Conservation (phyloP, 1,140 invertebrate species). For the Hylaeus volcanicus region DNA sequence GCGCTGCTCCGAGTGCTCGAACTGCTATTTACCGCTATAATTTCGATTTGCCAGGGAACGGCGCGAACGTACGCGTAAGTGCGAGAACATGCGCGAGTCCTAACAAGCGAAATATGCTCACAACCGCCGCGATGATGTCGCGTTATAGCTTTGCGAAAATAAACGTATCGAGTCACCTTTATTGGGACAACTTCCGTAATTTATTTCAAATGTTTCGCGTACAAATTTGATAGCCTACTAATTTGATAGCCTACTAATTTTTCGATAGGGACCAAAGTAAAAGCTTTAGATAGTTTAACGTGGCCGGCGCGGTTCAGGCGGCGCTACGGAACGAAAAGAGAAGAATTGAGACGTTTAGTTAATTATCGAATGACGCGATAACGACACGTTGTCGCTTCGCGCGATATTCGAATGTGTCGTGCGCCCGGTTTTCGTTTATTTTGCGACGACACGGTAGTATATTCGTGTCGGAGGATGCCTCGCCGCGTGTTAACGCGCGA, state of each 20-base stretch:
- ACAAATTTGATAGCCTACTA: too few relatives aligned
- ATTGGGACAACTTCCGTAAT: too few relatives aligned
- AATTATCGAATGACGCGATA: constrained; percentile 28
- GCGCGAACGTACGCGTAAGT: too few relatives aligned
- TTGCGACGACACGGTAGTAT: constrained; percentile 19
- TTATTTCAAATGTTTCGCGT: too few relatives aligned
- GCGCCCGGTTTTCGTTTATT: background rate
- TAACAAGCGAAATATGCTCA: background rate
- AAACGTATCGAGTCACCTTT: too few relatives aligned
- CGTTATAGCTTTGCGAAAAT: too few relatives aligned
- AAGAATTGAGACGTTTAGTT: constrained; percentile 37
- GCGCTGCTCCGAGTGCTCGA: background rate
- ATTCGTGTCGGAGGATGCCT: constrained; percentile 26
- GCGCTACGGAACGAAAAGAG: background rate
- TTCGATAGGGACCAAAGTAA: too few relatives aligned
- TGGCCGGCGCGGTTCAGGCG: background rate
- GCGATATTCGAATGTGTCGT: background rate
- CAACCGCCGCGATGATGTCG: background rate
- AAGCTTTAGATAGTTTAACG: too few relatives aligned
- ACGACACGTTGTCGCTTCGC: constrained; percentile 9
- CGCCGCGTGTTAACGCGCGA: constrained; percentile 34
- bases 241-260: too few relatives aligned
- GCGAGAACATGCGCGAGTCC: background rate
- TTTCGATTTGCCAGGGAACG: constrained; percentile 20
- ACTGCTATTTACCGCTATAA: constrained; percentile 31